Conservation (phyloP, 2,113 vertebrate species). For the Elaphurus davidianus region DNA sequence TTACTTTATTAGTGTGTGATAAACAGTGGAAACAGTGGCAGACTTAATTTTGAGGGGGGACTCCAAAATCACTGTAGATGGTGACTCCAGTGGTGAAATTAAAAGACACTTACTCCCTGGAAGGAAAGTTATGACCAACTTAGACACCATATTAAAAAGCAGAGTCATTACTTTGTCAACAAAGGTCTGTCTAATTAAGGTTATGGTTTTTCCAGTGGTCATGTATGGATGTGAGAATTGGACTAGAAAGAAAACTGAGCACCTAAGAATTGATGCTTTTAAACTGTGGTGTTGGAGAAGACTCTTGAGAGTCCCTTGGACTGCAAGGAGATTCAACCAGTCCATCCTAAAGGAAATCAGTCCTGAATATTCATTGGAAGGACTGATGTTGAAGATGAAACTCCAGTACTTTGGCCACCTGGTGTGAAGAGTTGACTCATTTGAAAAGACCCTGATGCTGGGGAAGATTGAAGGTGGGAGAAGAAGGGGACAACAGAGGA, state of each 20-base stretch:
- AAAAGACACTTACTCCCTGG: background rate
- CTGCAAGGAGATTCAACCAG: background rate
- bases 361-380: background rate
- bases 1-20: background rate
- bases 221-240: background rate
- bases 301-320: background rate
- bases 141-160: background rate
- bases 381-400: background rate
- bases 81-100: background rate
- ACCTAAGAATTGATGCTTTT: background rate
- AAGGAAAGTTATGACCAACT: background rate
- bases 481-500: fast-evolving
- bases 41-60: background rate
- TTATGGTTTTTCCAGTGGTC: background rate
- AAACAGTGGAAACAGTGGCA: background rate
- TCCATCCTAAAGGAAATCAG: background rate
- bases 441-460: background rate
- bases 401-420: background rate
- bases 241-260: background rate
- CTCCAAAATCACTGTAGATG: background rate
- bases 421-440: background rate
- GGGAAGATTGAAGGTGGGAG: background rate
- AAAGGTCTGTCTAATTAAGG: background rate
- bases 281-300: background rate
- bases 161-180: background rate